Base-by-base conservation (phyloP, 2,113 vertebrate species). In the Plestiodon gilberti region DNA sequence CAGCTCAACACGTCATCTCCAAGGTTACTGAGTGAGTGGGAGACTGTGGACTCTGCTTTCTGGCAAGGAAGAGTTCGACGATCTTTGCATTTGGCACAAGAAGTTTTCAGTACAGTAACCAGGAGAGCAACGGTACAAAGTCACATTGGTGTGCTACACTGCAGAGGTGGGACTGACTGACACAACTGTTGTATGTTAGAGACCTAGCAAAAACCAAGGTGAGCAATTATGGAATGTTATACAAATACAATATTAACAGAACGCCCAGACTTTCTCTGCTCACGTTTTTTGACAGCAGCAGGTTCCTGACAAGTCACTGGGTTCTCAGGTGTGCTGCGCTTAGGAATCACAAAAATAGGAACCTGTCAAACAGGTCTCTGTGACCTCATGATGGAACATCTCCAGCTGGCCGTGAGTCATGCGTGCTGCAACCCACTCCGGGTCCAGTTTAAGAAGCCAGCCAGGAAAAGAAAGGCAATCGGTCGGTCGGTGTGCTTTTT, bases 351-450 rank as follows among this genome's bases (percentile, higher is more conserved):
- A 70, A 52, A 70, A 69, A 38, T 9, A 64, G 87, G 57, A 88
- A 88, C 87, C 81, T 79, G 87, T 35, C 33, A 38, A 64, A 83
- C 81, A 71, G 81, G 87, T 88, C 81, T 78, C 25, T 10, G 57
- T 38, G 57, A 71, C 81, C 81, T 88, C 38, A 25, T 6, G 22
- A 28, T 61, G 81, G 22, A 78, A 78, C n/a, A 71, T 38, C 75
- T 82, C 75, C 65, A 62, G 55, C 75, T 73, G 81, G 65, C 87
- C 40, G 14, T 83, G 75, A 83, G 65, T 88, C n/a, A 88, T 15
- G 11, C 23, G 28, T 84, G 3, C 59, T 38, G 25, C 20, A 38
- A 62, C 23, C n/a, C 14, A 38, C 30, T 71, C 81, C 73, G 70
- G 48, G 43, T 14, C 23, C 48, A 61, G 71, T 3, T 40, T 59